These are phyloP conservation scores for Falco rusticolus DNA, from an alignment of 2,797 vertebrate species.

Conservation along the genomic window DNA sequence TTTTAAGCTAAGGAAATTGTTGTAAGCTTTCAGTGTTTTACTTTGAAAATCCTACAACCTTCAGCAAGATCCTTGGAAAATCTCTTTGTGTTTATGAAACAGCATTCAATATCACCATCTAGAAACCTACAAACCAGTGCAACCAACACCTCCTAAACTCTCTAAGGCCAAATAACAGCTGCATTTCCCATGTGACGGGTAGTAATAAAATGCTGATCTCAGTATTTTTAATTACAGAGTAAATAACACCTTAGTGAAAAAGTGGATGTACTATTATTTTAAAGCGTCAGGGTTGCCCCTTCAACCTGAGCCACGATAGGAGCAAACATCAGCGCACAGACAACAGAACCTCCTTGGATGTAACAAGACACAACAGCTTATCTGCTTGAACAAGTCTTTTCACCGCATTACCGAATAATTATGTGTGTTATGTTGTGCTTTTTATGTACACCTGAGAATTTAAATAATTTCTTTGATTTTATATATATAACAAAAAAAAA, in stretches of 20 bases:
- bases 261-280: conserved; percentile 39
- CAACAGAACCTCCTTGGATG: neutral
- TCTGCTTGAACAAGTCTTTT: conserved; percentile 27
- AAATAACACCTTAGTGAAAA: conserved; percentile 51
- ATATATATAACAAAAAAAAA: neutral
- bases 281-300: conserved; percentile 19
- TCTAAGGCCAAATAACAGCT: conserved; percentile 34
- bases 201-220: conserved; percentile 34
- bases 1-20: conserved; percentile 60
- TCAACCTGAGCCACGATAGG: neutral
- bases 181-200: conserved; percentile 20
- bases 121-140: conserved; percentile 27
- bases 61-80: conserved; percentile 49
- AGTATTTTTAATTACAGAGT: conserved; percentile 54
- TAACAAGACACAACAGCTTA: neutral
- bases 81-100: conserved; percentile 54
- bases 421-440: neutral
- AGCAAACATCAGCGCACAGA: conserved; percentile 10
- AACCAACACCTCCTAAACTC: neutral
- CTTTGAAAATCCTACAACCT: conserved; percentile 61
- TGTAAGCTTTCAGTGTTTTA: conserved; percentile 63
- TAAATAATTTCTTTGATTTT: conserved; percentile 1
- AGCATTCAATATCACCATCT: conserved; percentile 17
- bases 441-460: conserved; percentile 12
- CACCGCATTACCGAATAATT: neutral